Conservation (phyloP, 2,888 invertebrate genomes). For the Macaria liturata region DNA sequence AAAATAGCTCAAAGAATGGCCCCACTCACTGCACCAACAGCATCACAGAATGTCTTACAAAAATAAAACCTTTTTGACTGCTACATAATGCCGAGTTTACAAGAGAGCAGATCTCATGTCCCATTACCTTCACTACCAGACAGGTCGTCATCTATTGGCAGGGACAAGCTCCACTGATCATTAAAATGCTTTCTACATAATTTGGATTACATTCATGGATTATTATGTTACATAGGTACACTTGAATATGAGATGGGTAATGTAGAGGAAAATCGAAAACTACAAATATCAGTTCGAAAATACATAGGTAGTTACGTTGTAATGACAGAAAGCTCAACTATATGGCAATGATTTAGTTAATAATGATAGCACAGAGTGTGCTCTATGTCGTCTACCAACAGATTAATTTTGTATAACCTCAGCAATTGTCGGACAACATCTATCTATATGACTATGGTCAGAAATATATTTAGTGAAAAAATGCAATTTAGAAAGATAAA, state of each 20-base stretch:
- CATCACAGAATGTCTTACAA: constrained; percentile 20
- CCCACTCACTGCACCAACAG: constrained; percentile 17
- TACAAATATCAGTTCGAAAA: background rate
- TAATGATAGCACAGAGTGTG: too few species aligned
- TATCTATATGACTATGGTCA: too few species aligned
- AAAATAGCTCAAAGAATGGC: constrained; percentile 35
- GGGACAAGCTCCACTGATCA: constrained; percentile 6
- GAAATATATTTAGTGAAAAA: background rate
- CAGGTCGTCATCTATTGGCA: background rate
- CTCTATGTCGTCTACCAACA: too few species aligned
- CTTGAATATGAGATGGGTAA: constrained; percentile 1
- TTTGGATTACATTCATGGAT: background rate
- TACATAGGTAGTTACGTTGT: too few species aligned
- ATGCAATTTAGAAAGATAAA: constrained; percentile 21
- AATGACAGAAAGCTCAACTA: too few species aligned
- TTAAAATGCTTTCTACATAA: constrained; percentile 7
- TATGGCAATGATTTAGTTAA: too few species aligned
- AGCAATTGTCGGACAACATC: too few species aligned
- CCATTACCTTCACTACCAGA: background rate
- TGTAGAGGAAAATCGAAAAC: constrained; percentile 1
- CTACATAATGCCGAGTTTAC: constrained; percentile 16
- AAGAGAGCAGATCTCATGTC: constrained; percentile 44
- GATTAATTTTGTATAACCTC: too few species aligned
- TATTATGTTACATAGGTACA: background rate
- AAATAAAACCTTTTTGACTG: constrained; percentile 16